A percentile compares a stretch with the other conserved stretches of the same genome.
These are phyloP conservation scores for Leucophenga montana DNA, from an alignment of 2,888 invertebrate genomes.

Conservation along the genomic window DNA sequence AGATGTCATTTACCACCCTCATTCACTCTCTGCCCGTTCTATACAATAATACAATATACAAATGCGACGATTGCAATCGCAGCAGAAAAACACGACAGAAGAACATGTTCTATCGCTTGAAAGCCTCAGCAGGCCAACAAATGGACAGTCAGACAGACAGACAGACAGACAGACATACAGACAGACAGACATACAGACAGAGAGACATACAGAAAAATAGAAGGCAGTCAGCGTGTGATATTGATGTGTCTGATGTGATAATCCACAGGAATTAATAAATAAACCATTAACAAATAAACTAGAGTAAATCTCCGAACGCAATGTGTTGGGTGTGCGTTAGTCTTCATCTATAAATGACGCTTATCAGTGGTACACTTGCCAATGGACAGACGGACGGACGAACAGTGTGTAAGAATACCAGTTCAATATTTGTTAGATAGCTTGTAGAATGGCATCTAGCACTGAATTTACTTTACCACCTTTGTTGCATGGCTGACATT, in stretches of 20 bases:
- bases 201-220: too few species aligned
- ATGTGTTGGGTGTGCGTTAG: conserved; percentile 32
- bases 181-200: neutral
- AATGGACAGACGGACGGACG: conserved; percentile 33
- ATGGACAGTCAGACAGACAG: neutral
- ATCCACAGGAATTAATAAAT: conserved; percentile 72
- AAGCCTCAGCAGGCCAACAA: neutral
- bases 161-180: neutral
- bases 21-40: neutral
- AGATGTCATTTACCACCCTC: neutral
- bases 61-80: conserved; percentile 10
- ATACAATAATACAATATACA: conserved; percentile 7
- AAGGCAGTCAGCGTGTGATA: conserved; percentile 35
- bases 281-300: conserved; percentile 72
- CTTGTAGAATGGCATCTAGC: too few species aligned
- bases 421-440: too few species aligned
- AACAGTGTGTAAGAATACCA: neutral
- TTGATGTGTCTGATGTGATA: conserved; percentile 71
- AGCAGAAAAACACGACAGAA: neutral
- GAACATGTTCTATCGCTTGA: conserved; percentile 21
- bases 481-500: neutral
- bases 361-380: conserved; percentile 46
- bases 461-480: neutral
- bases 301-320: conserved; percentile 57
- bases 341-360: conserved; percentile 39